Percentiles rank a stretch among this genome's conserved stretches.
These are phyloP conservation scores for Nothoprocta perdicaria DNA, from an alignment of 2,113 vertebrate species.

Conservation along the genomic window DNA sequence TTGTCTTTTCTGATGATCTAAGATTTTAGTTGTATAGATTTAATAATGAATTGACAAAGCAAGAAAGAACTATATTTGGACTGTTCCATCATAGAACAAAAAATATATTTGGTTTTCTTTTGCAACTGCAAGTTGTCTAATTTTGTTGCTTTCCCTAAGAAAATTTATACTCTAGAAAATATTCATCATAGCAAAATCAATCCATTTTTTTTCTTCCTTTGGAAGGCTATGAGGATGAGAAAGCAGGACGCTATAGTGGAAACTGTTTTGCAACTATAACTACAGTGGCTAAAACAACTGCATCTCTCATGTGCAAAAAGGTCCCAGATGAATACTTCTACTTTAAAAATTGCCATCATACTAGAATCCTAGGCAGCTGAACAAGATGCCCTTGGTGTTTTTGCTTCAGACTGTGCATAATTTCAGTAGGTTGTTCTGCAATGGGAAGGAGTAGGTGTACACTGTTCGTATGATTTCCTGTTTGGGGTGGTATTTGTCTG, in stretches of 20 bases:
- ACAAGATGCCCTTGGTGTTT: constrained; percentile 57
- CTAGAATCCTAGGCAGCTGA: constrained; percentile 18
- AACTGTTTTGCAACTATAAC: constrained; percentile 64
- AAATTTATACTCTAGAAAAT: not conserved
- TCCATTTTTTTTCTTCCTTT: constrained; percentile 14
- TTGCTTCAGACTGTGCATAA: not conserved
- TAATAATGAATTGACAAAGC: not conserved
- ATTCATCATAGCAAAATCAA: constrained; percentile 23
- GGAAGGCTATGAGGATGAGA: not conserved
- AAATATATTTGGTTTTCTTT: fast-evolving
- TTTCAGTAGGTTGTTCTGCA: constrained; percentile 25
- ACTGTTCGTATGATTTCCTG: constrained; percentile 47
- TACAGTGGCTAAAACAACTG: constrained; percentile 52
- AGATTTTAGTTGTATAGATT: not conserved
- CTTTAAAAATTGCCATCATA: constrained; percentile 44
- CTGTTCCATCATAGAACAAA: not conserved
- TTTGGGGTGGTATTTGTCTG: constrained; percentile 27
- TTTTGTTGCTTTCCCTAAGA: not conserved
- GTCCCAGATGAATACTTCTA: constrained; percentile 51
- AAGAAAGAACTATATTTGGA: not conserved
- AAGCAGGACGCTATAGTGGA: constrained; percentile 38
- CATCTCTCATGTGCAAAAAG: constrained; percentile 38
- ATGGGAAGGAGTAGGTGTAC: constrained; percentile 34
- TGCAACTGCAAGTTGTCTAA: not conserved
- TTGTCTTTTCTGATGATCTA: not conserved